Evolutionary conservation across 2,888 invertebrate genomes (phyloP).

Genomic region (Scaptomyza flava): DNA sequence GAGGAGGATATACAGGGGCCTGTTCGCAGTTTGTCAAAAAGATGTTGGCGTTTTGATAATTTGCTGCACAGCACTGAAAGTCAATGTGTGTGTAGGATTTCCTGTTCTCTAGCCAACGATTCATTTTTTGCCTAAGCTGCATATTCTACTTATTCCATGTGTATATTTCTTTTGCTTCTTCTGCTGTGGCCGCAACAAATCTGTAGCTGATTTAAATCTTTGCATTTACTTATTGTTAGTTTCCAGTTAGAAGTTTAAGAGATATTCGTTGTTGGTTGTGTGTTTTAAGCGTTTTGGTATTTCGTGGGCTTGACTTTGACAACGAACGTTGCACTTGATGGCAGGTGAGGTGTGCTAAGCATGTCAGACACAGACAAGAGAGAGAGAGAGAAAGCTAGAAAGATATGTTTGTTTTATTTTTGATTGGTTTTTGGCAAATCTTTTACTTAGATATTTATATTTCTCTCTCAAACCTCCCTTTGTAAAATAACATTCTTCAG

Average conservation of each 20-base stretch:
- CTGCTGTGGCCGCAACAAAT: conserved; percentile 57
- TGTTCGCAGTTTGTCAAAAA: conserved; percentile 76
- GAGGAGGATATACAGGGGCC: conserved; percentile 18
- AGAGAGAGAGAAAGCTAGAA: not conserved
- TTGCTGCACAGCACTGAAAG: conserved; percentile 58
- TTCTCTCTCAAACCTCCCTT: too few relatives aligned
- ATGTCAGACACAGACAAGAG: not conserved
- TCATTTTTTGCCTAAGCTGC: too few relatives aligned
- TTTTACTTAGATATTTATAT: too few relatives aligned
- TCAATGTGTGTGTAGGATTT: conserved; percentile 73
- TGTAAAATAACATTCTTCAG: not conserved
- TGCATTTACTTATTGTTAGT: conserved; percentile 74
- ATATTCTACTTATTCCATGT: conserved; percentile 29
- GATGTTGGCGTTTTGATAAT: conserved; percentile 81
- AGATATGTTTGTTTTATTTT: not conserved
- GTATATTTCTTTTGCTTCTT: conserved; percentile 16
- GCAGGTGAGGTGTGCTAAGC: conserved; percentile 48
- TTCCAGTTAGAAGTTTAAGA: conserved; percentile 66
- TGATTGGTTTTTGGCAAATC: too few relatives aligned
- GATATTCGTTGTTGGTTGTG: conserved; percentile 34
- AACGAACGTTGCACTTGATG: conserved; percentile 35
- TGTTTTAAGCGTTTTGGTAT: conserved; percentile 31
- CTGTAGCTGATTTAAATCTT: conserved; percentile 72
- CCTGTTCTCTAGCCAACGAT: conserved; percentile 70
- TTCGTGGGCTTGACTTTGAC: conserved; percentile 70